These are phyloP conservation scores for Catamblyrhynchus diadema DNA, from an alignment of 2,797 vertebrate genomes.

Conservation along the genomic window DNA sequence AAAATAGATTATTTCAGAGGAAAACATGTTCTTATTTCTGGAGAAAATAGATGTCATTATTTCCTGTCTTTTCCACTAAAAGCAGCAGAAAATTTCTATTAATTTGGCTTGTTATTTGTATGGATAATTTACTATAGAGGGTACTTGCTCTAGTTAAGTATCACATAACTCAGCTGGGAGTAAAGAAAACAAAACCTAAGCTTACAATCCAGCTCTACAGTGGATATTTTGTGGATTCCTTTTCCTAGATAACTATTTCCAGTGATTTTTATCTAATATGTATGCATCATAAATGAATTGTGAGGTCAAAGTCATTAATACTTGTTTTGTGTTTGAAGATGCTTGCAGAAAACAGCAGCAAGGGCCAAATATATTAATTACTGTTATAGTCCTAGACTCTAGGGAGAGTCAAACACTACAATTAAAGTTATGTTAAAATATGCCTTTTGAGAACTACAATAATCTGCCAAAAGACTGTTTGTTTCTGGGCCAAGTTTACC, in stretches of 20 bases:
- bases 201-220: neutral
- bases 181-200: neutral
- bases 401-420: neutral
- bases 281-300: neutral
- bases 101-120: neutral
- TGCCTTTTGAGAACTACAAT: neutral
- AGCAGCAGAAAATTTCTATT: neutral
- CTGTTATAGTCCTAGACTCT: neutral
- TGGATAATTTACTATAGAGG: neutral
- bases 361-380: constrained; percentile 1
- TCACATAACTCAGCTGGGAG: neutral
- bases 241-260: neutral
- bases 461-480: neutral
- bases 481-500: neutral
- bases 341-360: neutral
- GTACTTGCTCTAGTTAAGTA: neutral
- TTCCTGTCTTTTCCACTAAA: neutral
- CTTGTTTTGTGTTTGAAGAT: neutral
- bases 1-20: neutral
- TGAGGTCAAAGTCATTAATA: neutral
- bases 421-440: constrained; percentile 4
- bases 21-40: neutral
- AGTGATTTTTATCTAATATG: neutral
- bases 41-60: neutral
- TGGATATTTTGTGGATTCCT: neutral